A percentile compares a stretch with the other conserved stretches of the same genome.
phyloP scores from a whole-genome alignment of 2,888 invertebrate genomes.

The Acronicta leporina region DNA sequence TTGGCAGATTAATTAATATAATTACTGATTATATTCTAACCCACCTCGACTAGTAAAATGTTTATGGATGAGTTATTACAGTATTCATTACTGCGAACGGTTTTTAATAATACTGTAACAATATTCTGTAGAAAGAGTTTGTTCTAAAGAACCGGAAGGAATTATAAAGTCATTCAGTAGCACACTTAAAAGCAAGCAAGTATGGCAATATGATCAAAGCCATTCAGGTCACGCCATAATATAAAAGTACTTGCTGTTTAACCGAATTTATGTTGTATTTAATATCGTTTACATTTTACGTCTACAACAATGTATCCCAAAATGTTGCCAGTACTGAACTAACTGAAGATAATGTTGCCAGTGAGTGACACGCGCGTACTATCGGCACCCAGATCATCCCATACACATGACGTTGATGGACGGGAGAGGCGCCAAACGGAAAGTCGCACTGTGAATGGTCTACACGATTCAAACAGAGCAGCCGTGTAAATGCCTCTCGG shows the following conservation, averaged over 20 bases:
- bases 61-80: no score
- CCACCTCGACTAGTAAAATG: no score
- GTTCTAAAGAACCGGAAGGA: no score
- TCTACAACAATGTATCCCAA: background rate
- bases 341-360: conserved; percentile 19
- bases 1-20: no score
- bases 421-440: conserved; percentile 8
- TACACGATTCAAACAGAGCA: background rate
- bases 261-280: background rate
- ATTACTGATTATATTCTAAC: no score
- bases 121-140: no score
- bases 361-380: conserved; percentile 29
- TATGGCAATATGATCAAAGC: background rate
- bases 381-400: conserved; percentile 36
- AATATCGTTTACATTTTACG: background rate
- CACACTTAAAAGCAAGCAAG: background rate
- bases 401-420: conserved; percentile 28
- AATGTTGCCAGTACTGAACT: conserved; percentile 6
- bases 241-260: background rate
- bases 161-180: no score
- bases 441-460: conserved; percentile 26
- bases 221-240: no score
- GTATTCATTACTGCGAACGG: no score
- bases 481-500: conserved; percentile 5
- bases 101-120: no score